Conservation (phyloP, 2,888 invertebrate genomes). For the Notodonta dromedarius region DNA sequence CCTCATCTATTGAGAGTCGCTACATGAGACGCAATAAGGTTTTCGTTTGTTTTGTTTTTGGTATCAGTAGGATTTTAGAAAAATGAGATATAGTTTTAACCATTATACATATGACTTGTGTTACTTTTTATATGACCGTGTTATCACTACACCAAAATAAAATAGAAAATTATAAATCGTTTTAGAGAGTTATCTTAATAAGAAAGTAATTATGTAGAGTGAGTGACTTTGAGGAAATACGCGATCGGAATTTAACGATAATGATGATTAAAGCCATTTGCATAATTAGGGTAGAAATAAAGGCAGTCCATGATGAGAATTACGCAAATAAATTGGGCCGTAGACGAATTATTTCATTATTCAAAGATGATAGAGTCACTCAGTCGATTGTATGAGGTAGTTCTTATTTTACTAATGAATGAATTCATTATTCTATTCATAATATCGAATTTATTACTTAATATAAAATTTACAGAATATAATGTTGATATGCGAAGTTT, state of each 20-base stretch:
- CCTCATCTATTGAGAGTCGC: constrained; percentile 29
- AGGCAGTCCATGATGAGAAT: not conserved
- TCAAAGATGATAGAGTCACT: no score
- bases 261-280: constrained; percentile 1
- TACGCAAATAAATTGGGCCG: not conserved
- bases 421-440: no score
- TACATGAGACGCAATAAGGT: constrained; percentile 16
- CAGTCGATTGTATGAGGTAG: no score
- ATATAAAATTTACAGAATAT: no score
- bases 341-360: not conserved
- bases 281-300: not conserved
- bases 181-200: not conserved
- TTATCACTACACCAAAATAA: not conserved
- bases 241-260: constrained; percentile 1
- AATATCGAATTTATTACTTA: no score
- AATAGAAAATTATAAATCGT: no score
- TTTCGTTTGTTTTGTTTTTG: constrained; percentile 8
- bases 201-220: constrained; percentile 1
- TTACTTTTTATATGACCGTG: no score
- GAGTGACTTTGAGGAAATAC: not conserved
- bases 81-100: no score
- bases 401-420: no score
- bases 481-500: no score
- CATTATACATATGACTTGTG: no score
- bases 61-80: not conserved